A percentile compares a stretch with the other conserved stretches of the same genome.
These are phyloP conservation scores for Serilophus lunatus DNA, from an alignment of 2,113 vertebrate species.

Conservation along the genomic window DNA sequence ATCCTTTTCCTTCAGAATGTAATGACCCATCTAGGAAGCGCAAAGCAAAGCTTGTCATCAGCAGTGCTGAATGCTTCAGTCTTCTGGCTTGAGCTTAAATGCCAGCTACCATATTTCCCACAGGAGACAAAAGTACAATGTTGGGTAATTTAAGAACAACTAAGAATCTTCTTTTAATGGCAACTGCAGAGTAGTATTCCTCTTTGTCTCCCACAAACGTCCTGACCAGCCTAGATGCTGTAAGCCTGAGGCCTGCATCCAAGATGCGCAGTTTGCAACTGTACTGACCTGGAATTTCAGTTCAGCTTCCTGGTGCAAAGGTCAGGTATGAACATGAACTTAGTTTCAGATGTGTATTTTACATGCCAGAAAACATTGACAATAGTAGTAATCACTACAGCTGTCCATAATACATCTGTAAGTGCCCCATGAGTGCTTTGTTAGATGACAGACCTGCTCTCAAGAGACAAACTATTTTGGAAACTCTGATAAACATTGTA, in stretches of 20 bases:
- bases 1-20: background rate
- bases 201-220: background rate
- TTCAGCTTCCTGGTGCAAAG: background rate
- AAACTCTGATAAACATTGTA: background rate
- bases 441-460: background rate
- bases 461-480: background rate
- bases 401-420: fast-evolving
- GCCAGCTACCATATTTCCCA: background rate
- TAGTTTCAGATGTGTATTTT: background rate
- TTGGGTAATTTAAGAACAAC: background rate
- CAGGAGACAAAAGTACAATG: background rate
- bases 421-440: background rate
- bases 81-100: background rate
- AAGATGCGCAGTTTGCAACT: background rate
- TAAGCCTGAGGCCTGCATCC: background rate
- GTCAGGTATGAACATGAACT: background rate
- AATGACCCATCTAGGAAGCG: background rate
- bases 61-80: background rate
- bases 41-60: background rate
- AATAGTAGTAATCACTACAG: background rate
- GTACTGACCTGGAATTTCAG: background rate
- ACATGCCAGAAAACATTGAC: background rate
- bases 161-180: background rate
- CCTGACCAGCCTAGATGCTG: background rate
- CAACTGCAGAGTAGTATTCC: background rate